Evolutionary conservation across 2,888 invertebrate species (phyloP).

Genomic region (Andrena flavipes): DNA sequence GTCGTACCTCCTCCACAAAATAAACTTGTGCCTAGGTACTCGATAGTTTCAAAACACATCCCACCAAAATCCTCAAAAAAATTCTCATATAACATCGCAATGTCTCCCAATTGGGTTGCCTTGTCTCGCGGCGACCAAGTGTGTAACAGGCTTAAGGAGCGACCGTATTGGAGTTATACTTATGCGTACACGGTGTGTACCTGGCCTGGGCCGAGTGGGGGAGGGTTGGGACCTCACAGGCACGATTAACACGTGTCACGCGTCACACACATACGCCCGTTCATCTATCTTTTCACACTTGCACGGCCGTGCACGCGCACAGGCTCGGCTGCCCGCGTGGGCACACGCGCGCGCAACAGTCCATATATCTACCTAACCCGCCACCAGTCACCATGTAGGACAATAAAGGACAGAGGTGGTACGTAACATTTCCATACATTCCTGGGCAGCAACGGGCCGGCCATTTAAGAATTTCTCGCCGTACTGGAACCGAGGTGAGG

Average conservation of each 20-base stretch:
- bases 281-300: constrained; percentile 73
- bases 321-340: constrained; percentile 34
- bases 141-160: constrained; percentile 44
- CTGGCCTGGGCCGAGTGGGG: constrained; percentile 51
- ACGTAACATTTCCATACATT: constrained; percentile 82
- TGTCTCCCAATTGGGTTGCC: neutral
- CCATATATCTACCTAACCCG: constrained; percentile 74
- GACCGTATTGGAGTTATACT: constrained; percentile 54
- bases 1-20: no score
- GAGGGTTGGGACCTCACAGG: constrained; percentile 75
- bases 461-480: constrained; percentile 82
- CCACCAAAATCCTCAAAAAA: no score
- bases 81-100: no score
- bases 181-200: constrained; percentile 60
- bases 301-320: constrained; percentile 48
- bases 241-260: constrained; percentile 82
- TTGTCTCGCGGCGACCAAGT: neutral
- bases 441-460: constrained; percentile 77
- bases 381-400: constrained; percentile 80
- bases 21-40: no score
- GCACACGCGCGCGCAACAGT: constrained; percentile 63
- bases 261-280: constrained; percentile 77
- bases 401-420: constrained; percentile 80
- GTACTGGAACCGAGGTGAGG: constrained; percentile 73
- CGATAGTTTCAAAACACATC: no score